A percentile compares a stretch with the other conserved stretches of the same genome.
Conservation (phyloP, 2,888 invertebrate genomes). For the Smittia sp. region DNA sequence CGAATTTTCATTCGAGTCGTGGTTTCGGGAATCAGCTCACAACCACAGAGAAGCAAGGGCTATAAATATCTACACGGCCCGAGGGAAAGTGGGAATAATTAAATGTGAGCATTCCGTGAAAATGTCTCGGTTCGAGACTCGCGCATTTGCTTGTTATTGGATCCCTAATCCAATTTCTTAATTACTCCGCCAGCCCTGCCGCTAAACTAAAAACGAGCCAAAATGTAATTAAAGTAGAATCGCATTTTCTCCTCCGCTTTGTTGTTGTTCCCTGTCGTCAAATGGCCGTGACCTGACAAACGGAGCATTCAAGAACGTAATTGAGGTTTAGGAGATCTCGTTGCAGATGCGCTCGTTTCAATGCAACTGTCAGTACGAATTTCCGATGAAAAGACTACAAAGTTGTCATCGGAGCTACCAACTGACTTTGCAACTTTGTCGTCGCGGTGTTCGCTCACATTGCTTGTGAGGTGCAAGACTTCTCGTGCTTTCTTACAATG, state of each 20-base stretch:
- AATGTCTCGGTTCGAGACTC: too few species aligned
- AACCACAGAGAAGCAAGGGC: background rate
- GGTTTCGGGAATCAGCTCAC: constrained; percentile 13
- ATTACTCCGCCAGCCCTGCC: background rate
- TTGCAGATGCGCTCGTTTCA: background rate
- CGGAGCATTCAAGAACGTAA: background rate
- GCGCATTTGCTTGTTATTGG: too few species aligned
- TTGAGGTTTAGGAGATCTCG: background rate
- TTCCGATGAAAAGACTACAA: too few species aligned
- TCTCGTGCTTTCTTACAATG: too few species aligned
- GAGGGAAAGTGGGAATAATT: constrained; percentile 8
- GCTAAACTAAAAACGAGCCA: background rate
- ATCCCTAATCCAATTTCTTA: background rate
- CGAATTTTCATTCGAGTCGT: background rate
- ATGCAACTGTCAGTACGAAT: too few species aligned
- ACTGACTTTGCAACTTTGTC: too few species aligned
- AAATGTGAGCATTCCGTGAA: too few species aligned
- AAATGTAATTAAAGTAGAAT: constrained; percentile 16
- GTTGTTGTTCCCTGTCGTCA: background rate
- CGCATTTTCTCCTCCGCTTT: background rate
- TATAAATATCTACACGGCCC: background rate
- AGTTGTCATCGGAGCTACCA: too few species aligned
- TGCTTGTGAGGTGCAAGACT: too few species aligned
- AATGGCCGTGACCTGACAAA: background rate
- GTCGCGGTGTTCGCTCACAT: too few species aligned